Evolutionary conservation across 2,888 invertebrate species (phyloP).

Genomic region (Capitulum mitella): DNA sequence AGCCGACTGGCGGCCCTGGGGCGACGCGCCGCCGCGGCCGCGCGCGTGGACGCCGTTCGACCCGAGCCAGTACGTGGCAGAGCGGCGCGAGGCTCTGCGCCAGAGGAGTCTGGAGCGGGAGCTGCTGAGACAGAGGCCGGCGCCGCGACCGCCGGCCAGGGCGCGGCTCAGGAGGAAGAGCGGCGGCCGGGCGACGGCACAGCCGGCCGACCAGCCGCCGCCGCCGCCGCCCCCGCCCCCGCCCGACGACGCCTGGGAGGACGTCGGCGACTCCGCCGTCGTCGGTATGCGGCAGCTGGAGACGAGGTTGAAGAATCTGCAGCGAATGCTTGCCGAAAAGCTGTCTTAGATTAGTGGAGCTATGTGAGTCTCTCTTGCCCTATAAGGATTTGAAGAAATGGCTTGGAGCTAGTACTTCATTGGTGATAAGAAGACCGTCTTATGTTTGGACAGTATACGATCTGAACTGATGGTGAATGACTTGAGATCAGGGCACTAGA

Average conservation of each 20-base stretch:
- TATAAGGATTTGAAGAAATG: not conserved
- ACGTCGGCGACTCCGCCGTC: conserved; percentile 5
- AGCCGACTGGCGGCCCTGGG: not conserved
- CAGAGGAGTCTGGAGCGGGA: not conserved
- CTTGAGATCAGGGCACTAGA: not conserved
- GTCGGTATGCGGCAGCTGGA: conserved; percentile 1
- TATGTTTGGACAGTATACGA: not conserved
- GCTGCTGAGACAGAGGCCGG: not conserved
- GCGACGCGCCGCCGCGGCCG: not conserved
- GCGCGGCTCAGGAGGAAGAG: not conserved
- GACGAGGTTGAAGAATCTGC: conserved; percentile 4
- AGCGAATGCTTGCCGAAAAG: not conserved
- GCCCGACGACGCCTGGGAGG: not conserved
- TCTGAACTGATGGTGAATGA: not conserved
- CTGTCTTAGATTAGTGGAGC: not conserved
- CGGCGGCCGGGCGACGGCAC: not conserved
- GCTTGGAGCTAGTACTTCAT: not conserved
- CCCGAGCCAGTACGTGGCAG: not conserved
- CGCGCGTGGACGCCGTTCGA: not conserved
- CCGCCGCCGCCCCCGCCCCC: not conserved
- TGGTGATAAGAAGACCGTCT: not conserved
- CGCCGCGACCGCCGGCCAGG: not conserved
- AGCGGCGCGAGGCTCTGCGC: not conserved
- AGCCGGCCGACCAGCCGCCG: not conserved
- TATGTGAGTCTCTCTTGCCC: not conserved